These are phyloP conservation scores for Prionace glauca DNA, from an alignment of 2,797 vertebrate species.

Conservation along the genomic window DNA sequence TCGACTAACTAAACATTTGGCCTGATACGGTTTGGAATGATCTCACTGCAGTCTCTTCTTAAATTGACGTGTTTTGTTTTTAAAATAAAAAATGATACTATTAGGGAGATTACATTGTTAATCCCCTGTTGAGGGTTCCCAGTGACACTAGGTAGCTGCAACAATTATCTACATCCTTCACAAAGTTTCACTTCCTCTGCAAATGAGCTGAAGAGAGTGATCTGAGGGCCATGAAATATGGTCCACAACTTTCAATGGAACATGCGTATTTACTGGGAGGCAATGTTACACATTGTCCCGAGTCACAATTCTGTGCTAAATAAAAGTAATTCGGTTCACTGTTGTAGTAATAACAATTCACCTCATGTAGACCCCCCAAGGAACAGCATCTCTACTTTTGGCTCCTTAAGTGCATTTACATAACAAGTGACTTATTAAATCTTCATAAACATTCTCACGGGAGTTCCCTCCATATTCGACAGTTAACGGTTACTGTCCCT, in stretches of 20 bases:
- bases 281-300: not conserved
- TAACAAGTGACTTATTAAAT: slow-evolving; percentile 38
- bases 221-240: not conserved
- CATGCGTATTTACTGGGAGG: not conserved
- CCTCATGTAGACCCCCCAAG: slow-evolving; percentile 20
- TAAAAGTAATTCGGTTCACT: not conserved
- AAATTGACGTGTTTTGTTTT: not conserved
- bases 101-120: not conserved
- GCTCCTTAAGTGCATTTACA: slow-evolving; percentile 28
- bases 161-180: not conserved
- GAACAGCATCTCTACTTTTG: not conserved
- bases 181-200: not conserved
- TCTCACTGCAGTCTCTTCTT: not conserved
- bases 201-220: not conserved
- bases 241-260: not conserved
- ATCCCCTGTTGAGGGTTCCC: not conserved
- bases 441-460: slow-evolving; percentile 30
- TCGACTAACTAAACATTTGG: not conserved
- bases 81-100: not conserved
- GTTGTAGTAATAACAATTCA: slow-evolving; percentile 18
- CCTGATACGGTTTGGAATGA: not conserved
- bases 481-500: not conserved
- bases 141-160: not conserved
- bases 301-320: not conserved
- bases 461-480: slow-evolving; percentile 4